Percentiles rank a stretch among this genome's conserved stretches.
phyloP scores from a whole-genome alignment of 1,140 invertebrate species.

The Dendroctonus ponderosae region DNA sequence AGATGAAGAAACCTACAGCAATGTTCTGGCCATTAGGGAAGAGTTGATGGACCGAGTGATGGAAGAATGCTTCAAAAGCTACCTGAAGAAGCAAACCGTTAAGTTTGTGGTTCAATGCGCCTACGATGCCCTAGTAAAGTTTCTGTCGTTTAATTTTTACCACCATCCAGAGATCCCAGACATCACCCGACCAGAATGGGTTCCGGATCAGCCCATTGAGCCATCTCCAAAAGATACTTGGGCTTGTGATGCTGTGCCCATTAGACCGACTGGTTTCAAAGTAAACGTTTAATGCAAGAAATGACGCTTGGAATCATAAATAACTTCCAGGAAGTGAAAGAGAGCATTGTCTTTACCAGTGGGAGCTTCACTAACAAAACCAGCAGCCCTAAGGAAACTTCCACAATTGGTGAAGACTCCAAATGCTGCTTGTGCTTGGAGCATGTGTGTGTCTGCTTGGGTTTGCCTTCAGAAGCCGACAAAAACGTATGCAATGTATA shows the following conservation, averaged over 20 bases:
- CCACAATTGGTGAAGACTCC: neutral
- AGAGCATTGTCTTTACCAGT: neutral
- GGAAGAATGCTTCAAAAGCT: constrained; percentile 23
- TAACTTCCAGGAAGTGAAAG: neutral
- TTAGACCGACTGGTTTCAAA: constrained; percentile 4
- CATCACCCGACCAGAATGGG: constrained; percentile 6
- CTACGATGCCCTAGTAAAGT: constrained; percentile 25
- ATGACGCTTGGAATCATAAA: neutral
- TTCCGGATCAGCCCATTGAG: constrained; percentile 14
- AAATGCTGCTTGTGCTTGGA: constrained; percentile 6
- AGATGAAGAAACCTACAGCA: constrained; percentile 13
- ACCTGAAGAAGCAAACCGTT: constrained; percentile 26
- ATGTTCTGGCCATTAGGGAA: constrained; percentile 16
- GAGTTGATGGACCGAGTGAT: constrained; percentile 28
- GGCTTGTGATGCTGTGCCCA: constrained; percentile 15
- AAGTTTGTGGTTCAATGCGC: constrained; percentile 27
- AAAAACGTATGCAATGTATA: neutral
- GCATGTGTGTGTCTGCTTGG: constrained; percentile 4
- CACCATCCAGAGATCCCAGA: constrained; percentile 18
- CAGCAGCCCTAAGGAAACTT: neutral
- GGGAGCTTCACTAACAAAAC: neutral
- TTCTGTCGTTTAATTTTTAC: constrained; percentile 19
- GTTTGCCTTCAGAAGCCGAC: neutral
- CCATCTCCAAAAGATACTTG: constrained; percentile 31
- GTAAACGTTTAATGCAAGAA: neutral